Evolutionary conservation across 37 sponge, comb jelly and placozoan species (phyloP).

Genomic region (Mnemiopsis leidyi): DNA sequence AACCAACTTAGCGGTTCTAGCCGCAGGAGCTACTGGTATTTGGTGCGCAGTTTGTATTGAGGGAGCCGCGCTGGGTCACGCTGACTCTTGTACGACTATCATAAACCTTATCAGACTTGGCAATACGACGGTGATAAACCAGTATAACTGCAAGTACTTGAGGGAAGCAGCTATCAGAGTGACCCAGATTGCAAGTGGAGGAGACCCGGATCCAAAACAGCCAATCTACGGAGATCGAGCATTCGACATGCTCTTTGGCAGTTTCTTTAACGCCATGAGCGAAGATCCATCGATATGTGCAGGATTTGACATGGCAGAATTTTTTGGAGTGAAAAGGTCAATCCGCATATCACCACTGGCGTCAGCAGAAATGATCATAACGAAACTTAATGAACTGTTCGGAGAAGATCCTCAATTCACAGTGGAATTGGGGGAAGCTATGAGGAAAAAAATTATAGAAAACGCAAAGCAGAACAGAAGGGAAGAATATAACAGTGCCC

Average conservation of each 20-base stretch:
- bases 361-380: constrained; percentile 72
- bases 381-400: constrained; percentile 71
- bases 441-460: constrained; percentile 78
- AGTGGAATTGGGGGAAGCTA: constrained; percentile 67
- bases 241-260: constrained; percentile 64
- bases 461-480: constrained; percentile 71
- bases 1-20: constrained; percentile 74
- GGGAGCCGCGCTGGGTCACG: constrained; percentile 87
- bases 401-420: constrained; percentile 73
- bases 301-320: constrained; percentile 78
- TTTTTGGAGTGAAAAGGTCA: constrained; percentile 74
- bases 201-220: constrained; percentile 43
- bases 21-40: constrained; percentile 80
- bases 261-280: constrained; percentile 65
- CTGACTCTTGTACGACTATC: constrained; percentile 76
- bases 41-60: constrained; percentile 86
- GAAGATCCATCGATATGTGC: neutral
- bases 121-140: constrained; percentile 15
- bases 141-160: constrained; percentile 67
- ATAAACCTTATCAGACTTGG: constrained; percentile 81
- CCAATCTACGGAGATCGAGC: constrained; percentile 68
- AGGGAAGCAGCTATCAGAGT: constrained; percentile 66
- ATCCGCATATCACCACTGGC: constrained; percentile 78
- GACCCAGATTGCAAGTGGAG: constrained; percentile 66
- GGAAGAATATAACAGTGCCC: constrained; percentile 85